Base-by-base conservation (phyloP, 2,888 invertebrate species). In the Onchidella celtica region DNA sequence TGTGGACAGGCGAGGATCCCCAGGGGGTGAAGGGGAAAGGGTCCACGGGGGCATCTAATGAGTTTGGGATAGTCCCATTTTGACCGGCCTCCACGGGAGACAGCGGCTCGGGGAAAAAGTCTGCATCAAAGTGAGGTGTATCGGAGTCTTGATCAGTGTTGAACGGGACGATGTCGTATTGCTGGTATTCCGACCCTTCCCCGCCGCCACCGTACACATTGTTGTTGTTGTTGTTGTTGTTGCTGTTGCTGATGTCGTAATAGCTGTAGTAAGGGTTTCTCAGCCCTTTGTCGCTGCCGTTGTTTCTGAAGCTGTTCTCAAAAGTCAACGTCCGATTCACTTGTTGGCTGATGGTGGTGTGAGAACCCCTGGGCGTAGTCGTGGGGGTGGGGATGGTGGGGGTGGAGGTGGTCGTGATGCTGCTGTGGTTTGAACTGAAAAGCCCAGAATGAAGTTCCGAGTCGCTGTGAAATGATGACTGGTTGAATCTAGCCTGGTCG, bases 81-180 rank as follows among this genome's bases (percentile, higher is more conserved):
- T 38, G 17, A 6, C 32, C 29, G 29, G 65, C n/a, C 9, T 77
- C n/a, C 2, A 34, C 24, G 1, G 66, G 27, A 68, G 55, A 11
- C 6, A 68, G 21, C 21, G 55, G 9, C 47, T 79, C 79, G 4
- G 79, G 79, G 36, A 79, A 79, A 40, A 79, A 79, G 24, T 79
- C 79, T 0, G 65, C 72, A 34, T 79, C 79, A 14, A 63, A 79
- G 57, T 79, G 72, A 2, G 72, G 72, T 0, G 9, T 24, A 2
- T 1, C 14, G 1, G 73, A 74, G 2, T 73, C 63, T 3, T 66
- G 55, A 32, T 79, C 73, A 0, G 73, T 57, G 66, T 79, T 73
- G 55, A 79, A 66, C 40, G 79, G 73, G n/a, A 36, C 14, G 63
- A 70, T 24, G 29, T 81, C 61, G 47, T 74, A 75, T 11, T 81